phyloP scores from a whole-genome alignment of 2,888 invertebrate genomes.

The Lochmaea capreae region DNA sequence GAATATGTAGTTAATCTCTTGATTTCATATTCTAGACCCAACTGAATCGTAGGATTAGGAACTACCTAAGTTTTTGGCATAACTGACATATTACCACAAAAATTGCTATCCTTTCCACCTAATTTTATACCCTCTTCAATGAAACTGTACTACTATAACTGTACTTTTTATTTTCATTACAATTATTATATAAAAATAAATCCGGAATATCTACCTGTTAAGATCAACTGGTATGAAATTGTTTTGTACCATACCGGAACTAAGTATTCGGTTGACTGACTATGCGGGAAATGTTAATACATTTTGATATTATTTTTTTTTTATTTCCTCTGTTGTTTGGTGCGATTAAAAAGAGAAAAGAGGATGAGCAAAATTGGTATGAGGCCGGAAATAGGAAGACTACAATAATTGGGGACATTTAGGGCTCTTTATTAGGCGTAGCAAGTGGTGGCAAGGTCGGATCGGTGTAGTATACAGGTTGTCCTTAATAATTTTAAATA shows the following conservation, averaged over 20 bases:
- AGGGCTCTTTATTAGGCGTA: neutral
- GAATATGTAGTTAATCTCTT: no score
- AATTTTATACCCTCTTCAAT: no score
- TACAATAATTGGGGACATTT: neutral
- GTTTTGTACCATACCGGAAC: neutral
- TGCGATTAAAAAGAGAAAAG: neutral
- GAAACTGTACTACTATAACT: neutral
- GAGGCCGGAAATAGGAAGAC: neutral
- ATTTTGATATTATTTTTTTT: neutral
- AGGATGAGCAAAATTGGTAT: conserved; percentile 5
- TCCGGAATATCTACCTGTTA: neutral
- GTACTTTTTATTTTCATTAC: neutral
- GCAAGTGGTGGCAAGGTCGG: neutral
- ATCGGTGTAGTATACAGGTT: neutral
- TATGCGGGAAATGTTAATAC: neutral
- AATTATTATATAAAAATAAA: neutral
- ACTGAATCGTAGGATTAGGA: no score
- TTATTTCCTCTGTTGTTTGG: neutral
- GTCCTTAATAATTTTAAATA: neutral
- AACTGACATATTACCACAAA: no score
- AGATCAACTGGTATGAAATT: neutral
- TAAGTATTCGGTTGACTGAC: neutral
- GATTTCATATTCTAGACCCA: no score
- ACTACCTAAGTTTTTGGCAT: no score
- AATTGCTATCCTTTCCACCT: no score